Evolutionary conservation across 1,140 invertebrate genomes (phyloP).

Genomic region (Trichonephila clavata): DNA sequence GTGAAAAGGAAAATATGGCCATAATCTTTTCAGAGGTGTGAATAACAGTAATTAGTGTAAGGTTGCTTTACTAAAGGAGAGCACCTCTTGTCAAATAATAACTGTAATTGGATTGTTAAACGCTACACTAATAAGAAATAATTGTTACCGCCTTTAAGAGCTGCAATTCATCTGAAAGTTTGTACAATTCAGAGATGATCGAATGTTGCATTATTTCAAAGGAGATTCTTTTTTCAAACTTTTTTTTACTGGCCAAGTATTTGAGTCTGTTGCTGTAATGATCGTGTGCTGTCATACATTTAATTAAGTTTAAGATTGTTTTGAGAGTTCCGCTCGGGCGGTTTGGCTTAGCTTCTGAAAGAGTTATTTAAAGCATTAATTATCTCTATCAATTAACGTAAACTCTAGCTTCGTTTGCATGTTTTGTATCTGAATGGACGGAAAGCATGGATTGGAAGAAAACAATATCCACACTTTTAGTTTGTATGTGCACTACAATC

Average conservation of each 20-base stretch:
- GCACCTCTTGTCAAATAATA: conserved; percentile 55
- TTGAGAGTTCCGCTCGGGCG: background rate
- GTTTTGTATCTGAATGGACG: too few species aligned
- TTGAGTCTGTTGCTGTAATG: background rate
- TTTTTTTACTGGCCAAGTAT: background rate
- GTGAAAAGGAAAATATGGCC: conserved; percentile 41
- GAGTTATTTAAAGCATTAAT: background rate
- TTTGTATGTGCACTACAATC: too few species aligned
- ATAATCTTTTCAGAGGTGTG: conserved; percentile 56
- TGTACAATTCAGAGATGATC: background rate
- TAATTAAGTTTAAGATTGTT: background rate
- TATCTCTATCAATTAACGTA: too few species aligned
- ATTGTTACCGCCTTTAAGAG: conserved; percentile 66
- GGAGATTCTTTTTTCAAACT: background rate
- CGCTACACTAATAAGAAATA: conserved; percentile 69
- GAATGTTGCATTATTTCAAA: background rate
- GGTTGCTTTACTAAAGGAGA: conserved; percentile 53
- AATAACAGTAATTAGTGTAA: conserved; percentile 65
- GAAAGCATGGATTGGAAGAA: too few species aligned
- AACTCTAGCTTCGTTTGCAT: too few species aligned
- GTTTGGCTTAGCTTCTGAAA: background rate
- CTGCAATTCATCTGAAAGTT: conserved; percentile 46
- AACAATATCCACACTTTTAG: too few species aligned
- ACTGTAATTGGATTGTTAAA: conserved; percentile 69
- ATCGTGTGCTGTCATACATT: background rate